Base-by-base conservation (phyloP, 2,797 vertebrate species). In the Gastrophryne carolinensis region DNA sequence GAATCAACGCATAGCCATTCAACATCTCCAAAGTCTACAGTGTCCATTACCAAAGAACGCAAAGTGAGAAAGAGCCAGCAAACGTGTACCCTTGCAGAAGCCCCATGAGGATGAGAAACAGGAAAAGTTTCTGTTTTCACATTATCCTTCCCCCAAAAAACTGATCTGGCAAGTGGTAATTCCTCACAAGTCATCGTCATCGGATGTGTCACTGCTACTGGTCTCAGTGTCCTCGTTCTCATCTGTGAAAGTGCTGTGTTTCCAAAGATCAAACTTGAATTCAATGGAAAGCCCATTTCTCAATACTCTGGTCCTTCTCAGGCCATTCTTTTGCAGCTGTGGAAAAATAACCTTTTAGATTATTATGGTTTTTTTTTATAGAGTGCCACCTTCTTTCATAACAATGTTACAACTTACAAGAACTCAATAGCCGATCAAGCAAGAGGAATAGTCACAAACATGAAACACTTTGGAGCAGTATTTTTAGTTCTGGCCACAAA, bases 141-240 rank as follows among this genome's bases (percentile, higher is more conserved):
- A 83, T 54, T 84, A 74, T 80, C 66, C n/a, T 82, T 83, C 2
- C 79, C 80, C 80, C 11, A 77, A 47, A 63, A 23, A 7, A 29
- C 8, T 1, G 67, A 84, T 83, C 82, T 81, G 66, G 75, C 78
- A 50, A 68, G 62, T 82, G 32, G 29, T 37, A 83, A 80, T 50
- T 70, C 76, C 85, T 91, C 84, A 90, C 76, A 89, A 80, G 71
- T 89, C 87, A 39, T 93, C 90, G 15, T 93, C 92, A 67, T 93
- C 92, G 52, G 91, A 91, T 19, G 92, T 93, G 86, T 93, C 91
- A 34, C 88, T 92, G 86, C 91, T 93, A 79, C 88, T 93, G 0
- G 91, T 92, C 79, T 93, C 92, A 24, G 89, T 86, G 82, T 92
- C 91, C 2, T 92, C 91, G 56, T 87, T 89, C 65, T 89, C 87